A percentile compares a stretch with the other conserved stretches of the same genome.
phyloP scores from a whole-genome alignment of 2,888 invertebrate species.

The Macaria liturata region DNA sequence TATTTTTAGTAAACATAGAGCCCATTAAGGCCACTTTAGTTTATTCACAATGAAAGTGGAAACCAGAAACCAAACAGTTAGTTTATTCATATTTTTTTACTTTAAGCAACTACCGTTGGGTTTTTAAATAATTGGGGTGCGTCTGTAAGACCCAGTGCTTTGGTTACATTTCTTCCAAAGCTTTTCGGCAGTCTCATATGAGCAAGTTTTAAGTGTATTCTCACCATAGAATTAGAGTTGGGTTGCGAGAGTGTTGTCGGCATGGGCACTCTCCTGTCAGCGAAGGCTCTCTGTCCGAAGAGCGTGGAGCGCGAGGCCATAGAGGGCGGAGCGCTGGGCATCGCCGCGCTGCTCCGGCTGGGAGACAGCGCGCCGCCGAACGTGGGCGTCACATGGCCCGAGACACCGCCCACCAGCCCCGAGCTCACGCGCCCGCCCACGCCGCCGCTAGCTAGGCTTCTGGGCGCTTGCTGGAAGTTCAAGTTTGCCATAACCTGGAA shows the following conservation, averaged over 20 bases:
- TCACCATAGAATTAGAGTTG: constrained; percentile 80
- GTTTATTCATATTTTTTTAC: no score
- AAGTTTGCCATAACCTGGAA: constrained; percentile 95
- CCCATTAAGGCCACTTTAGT: no score
- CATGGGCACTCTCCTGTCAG: constrained; percentile 89
- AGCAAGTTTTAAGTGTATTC: constrained; percentile 22
- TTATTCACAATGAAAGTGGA: no score
- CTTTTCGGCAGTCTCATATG: no score
- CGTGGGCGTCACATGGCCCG: constrained; percentile 81
- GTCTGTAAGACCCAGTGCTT: no score
- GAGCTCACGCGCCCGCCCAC: constrained; percentile 80
- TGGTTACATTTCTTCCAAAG: no score
- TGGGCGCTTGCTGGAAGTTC: constrained; percentile 94
- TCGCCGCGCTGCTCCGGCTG: constrained; percentile 68
- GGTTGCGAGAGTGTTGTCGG: constrained; percentile 82
- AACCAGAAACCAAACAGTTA: no score
- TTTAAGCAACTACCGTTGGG: no score
- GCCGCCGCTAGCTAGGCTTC: constrained; percentile 91
- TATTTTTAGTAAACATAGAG: no score
- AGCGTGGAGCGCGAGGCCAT: constrained; percentile 85
- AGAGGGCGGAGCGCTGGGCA: constrained; percentile 81
- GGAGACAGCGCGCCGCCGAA: constrained; percentile 78
- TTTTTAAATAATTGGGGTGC: no score
- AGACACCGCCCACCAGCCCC: constrained; percentile 90
- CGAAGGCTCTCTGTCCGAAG: constrained; percentile 91